Base-by-base conservation (phyloP, 2,113 vertebrate genomes). In the Odontesthes bonariensis region DNA sequence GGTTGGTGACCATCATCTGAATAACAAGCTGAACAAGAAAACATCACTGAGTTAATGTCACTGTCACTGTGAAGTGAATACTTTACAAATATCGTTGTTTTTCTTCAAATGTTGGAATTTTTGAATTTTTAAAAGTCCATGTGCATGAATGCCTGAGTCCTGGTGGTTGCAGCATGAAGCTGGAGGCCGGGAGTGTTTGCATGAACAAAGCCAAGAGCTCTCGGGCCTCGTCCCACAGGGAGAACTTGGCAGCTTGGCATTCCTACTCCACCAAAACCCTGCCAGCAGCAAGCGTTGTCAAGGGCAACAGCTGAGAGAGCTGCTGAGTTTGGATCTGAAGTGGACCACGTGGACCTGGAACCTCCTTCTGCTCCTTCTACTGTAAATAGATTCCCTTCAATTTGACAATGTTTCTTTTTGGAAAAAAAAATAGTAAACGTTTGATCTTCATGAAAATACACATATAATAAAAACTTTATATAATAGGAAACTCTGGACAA, bases 221-320 rank as follows among this genome's bases (percentile, higher is more conserved):
- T 73, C 58, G 14, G 67, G 59, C 77, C 75, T 64, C 8, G 46
- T 84, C 82, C 87, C 71, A 44, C 76, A 23, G 81, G 80, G 78
- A 75, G 75, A 71, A 33, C 49, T 83, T 80, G 87, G 87, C 87
- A 85, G 73, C 69, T 72, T 69, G 63, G 84, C 56, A 32, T 23
- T 61, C 61, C 63, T 55, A 44, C 79, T 70, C 44, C 38, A 66
- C 44, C 56, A 8, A 32, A 65, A 51, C 76, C 4, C 56, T 76
- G 86, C 91, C 89, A 92, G 68, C 42, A 57, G 32, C 68, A 55
- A 33, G 40, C 63, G 86, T 89, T 82, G 89, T 88, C 91, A 90
- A 40, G 77, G 59, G 91, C 88, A 89, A 91, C 89, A 73, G 69
- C 85, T 79, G 79, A 90, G 84, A 75, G 77, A 70, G 74, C 85